These are phyloP conservation scores for Rhincodon typus DNA, from an alignment of 2,797 vertebrate genomes.

Conservation along the genomic window DNA sequence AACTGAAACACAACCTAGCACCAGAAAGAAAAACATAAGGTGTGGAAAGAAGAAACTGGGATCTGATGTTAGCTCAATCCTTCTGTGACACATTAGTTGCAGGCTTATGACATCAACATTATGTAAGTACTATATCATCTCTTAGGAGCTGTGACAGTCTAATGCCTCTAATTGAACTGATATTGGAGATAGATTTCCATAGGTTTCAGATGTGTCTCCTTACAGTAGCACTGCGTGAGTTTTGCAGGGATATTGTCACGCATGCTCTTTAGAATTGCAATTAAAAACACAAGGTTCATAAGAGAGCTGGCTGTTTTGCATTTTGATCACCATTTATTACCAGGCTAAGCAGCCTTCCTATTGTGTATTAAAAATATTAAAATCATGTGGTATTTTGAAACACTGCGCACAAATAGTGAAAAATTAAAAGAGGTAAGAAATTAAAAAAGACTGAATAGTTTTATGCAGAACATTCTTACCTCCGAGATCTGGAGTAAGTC, in stretches of 20 bases:
- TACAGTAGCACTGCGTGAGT: not conserved
- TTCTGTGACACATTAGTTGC: not conserved
- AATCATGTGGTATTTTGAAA: not conserved
- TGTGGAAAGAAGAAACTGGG: constrained; percentile 11
- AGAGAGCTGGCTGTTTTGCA: not conserved
- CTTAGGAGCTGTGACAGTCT: not conserved
- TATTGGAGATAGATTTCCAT: not conserved
- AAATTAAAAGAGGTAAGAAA: not conserved
- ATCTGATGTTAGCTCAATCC: not conserved
- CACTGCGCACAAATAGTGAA: not conserved
- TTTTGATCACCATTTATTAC: not conserved
- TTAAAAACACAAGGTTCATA: not conserved
- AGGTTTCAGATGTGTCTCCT: not conserved
- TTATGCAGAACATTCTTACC: not conserved
- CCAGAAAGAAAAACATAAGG: not conserved
- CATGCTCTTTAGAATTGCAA: not conserved
- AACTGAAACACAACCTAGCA: not conserved
- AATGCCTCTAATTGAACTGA: not conserved
- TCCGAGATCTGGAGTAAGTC: not conserved
- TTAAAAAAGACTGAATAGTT: not conserved
- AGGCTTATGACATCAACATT: not conserved
- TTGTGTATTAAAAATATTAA: not conserved
- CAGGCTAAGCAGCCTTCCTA: not conserved
- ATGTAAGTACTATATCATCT: not conserved
- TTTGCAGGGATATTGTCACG: not conserved